Evolutionary conservation across 1,140 invertebrate genomes (phyloP).

Genomic region (Procambarus virginalis): DNA sequence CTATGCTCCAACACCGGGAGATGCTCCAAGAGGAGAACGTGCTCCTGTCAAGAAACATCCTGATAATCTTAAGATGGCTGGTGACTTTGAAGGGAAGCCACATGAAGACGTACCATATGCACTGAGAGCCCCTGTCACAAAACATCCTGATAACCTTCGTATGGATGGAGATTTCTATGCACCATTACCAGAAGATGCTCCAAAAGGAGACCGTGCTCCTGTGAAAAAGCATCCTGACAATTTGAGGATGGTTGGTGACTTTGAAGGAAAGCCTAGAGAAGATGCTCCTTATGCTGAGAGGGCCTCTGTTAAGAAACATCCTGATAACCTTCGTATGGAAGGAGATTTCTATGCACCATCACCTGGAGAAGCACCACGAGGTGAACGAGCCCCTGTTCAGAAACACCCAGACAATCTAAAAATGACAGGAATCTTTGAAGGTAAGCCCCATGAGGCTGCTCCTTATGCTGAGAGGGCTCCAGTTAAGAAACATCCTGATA

Average conservation of each 20-base stretch:
- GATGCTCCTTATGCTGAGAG: constrained; percentile 35
- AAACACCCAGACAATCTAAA: constrained; percentile 45
- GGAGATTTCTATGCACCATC: constrained; percentile 35
- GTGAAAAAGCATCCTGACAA: constrained; percentile 44
- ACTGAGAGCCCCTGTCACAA: constrained; percentile 14
- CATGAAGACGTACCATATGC: constrained; percentile 40
- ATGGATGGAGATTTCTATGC: constrained; percentile 40
- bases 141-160: constrained; percentile 19
- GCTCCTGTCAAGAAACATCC: constrained; percentile 43
- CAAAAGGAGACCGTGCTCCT: constrained; percentile 18
- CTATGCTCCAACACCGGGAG: constrained; percentile 31
- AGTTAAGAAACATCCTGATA: constrained; percentile 43
- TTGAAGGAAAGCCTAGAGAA: constrained; percentile 33
- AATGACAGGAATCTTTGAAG: constrained; percentile 42
- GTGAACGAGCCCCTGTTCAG: constrained; percentile 45
- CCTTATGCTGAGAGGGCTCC: constrained; percentile 27
- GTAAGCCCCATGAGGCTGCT: constrained; percentile 16
- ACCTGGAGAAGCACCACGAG: constrained; percentile 15
- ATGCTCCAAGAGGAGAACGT: constrained; percentile 24
- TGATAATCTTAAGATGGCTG: constrained; percentile 34
- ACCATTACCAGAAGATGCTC: constrained; percentile 71
- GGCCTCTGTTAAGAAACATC: constrained; percentile 33
- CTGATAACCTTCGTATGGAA: constrained; percentile 73
- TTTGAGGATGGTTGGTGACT: constrained; percentile 30
- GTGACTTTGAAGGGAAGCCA: constrained; percentile 37